These are phyloP conservation scores for Mactromeris polynyma DNA, from an alignment of 2,888 invertebrate genomes.

Conservation along the genomic window DNA sequence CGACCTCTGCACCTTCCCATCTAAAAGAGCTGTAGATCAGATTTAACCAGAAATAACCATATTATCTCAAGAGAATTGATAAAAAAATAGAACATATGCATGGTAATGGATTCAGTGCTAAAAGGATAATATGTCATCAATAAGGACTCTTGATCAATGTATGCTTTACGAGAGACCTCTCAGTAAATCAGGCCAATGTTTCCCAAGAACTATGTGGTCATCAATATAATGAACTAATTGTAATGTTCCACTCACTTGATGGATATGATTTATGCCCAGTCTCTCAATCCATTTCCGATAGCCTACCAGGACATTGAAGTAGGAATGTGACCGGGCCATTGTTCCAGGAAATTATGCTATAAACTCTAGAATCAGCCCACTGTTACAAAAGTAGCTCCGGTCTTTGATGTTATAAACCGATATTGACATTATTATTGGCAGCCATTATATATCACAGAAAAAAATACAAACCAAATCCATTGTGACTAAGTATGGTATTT, in stretches of 20 bases:
- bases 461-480: not conserved
- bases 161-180: not conserved
- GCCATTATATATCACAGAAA: not conserved
- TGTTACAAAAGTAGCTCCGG: not conserved
- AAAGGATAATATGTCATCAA: not conserved
- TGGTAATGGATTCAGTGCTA: not conserved
- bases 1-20: no score
- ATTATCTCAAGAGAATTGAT: not conserved
- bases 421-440: constrained; percentile 7
- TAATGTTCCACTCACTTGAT: not conserved
- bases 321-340: not conserved
- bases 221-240: not conserved
- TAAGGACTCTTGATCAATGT: not conserved
- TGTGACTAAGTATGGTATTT: not conserved
- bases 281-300: not conserved
- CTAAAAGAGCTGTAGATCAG: no score
- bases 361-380: not conserved
- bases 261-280: not conserved
- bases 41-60: not conserved
- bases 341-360: not conserved
- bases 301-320: not conserved
- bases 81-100: not conserved
- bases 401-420: not conserved
- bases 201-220: not conserved
- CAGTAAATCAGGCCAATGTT: not conserved